phyloP scores from a whole-genome alignment of 2,888 invertebrate genomes.

The Argyra leucocephala region DNA sequence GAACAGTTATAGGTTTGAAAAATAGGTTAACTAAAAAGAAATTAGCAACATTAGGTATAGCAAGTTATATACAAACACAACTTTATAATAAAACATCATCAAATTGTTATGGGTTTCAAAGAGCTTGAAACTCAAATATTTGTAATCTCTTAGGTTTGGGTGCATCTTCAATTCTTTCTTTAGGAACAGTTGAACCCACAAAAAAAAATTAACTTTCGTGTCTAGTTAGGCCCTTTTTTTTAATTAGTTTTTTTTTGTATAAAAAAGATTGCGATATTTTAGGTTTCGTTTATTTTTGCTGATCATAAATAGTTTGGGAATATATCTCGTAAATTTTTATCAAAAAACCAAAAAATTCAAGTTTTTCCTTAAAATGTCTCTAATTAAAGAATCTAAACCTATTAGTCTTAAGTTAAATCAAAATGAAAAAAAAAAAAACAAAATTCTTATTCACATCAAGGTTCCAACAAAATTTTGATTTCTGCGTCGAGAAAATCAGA shows the following conservation, averaged over 20 bases:
- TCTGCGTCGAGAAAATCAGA: constrained; percentile 63
- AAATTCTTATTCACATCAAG: constrained; percentile 56
- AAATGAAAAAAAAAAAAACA: constrained; percentile 75
- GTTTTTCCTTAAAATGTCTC: too few relatives aligned
- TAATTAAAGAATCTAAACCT: too few relatives aligned
- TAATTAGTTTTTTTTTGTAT: too few relatives aligned
- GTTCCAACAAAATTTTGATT: constrained; percentile 58
- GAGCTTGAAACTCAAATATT: constrained; percentile 50
- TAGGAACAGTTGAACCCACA: constrained; percentile 59
- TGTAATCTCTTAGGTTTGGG: constrained; percentile 56
- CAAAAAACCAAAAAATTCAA: too few relatives aligned
- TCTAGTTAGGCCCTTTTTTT: too few relatives aligned
- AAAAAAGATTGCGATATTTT: too few relatives aligned
- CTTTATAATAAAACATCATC: constrained; percentile 51
- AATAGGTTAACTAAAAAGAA: constrained; percentile 57
- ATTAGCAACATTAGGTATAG: constrained; percentile 57
- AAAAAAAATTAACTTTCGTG: constrained; percentile 32
- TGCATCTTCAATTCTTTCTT: constrained; percentile 58
- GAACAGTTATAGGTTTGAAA: constrained; percentile 56
- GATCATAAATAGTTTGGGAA: too few relatives aligned
- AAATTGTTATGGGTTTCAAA: constrained; percentile 59
- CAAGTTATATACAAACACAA: constrained; percentile 66
- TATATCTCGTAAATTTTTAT: too few relatives aligned
- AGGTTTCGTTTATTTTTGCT: too few relatives aligned
- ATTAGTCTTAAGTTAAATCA: constrained; percentile 26